Evolutionary conservation across 2,888 invertebrate genomes (phyloP), one percentile per base, ranked within the genome.

Genomic region (Imbricaverruca yamaguchii): DNA sequence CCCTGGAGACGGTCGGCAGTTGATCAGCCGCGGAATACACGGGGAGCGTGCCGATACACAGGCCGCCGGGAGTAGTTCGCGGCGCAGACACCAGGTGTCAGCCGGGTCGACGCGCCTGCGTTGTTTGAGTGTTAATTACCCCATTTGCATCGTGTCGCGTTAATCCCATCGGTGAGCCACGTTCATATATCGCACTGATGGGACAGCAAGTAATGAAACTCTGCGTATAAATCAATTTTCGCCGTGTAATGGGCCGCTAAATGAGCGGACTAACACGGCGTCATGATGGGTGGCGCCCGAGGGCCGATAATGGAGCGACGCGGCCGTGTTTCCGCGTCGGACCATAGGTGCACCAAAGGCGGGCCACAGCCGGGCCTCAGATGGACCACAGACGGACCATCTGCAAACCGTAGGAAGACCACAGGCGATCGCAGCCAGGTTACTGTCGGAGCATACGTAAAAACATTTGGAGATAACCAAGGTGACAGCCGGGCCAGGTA

Each of bases 151-250:
- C 74, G 55, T 74, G 74, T 55, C 74, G 74, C 74, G 53, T 55
- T 74, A 74, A 55, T 55, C 74, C 55, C 21, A 55, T 55, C 55
- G 74, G 53, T 21, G 74, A 53, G 74, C 21, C 55, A 8, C 55
- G 53, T 53, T 21, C 53, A 55, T 74, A 74, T 74, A 74, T 74
- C 55, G 55, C 53, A 74, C 74, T 74, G 74, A 74, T 74, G 74
- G 74, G 74, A 74, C 74, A 74, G 74, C 74, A 55, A 53, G 74
- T 74, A 74, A 74, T 74, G 74, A 74, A 74, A 74, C 74, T 53
- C 74, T 53, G 74, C 74, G 74, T 74, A 74, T 74, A 74, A 74
- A 74, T 74, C 74, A 74, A 74, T 74, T 74, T 53, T 55, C 23
- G 23, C 23, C 74, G 74, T 55, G 74, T 74, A 74, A 74, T 74